Evolutionary conservation across 2,113 vertebrate species (phyloP).

Genomic region (Dromaius novaehollandiae): DNA sequence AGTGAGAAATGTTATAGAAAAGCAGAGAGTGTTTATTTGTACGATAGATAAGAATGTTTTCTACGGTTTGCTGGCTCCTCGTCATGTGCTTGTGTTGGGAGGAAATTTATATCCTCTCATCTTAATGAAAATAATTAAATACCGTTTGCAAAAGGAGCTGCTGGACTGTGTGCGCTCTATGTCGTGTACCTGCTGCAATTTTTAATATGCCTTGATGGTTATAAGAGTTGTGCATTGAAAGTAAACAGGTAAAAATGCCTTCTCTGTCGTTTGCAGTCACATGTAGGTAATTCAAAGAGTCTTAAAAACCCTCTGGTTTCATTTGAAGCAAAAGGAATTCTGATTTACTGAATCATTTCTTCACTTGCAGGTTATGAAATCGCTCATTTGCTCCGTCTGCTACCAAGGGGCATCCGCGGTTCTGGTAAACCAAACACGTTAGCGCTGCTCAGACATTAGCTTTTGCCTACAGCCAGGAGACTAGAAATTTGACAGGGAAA

Average conservation of each 20-base stretch:
- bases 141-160: not conserved
- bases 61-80: not conserved
- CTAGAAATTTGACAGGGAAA: constrained; percentile 50
- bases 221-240: not conserved
- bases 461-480: constrained; percentile 48
- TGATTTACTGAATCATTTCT: constrained; percentile 15
- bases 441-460: constrained; percentile 36
- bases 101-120: not conserved
- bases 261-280: not conserved
- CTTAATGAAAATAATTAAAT: not conserved
- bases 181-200: not conserved
- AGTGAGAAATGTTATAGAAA: not conserved
- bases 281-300: not conserved
- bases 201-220: not conserved
- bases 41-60: not conserved
- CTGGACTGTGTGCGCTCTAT: not conserved
- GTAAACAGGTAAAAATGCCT: not conserved
- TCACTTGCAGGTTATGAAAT: constrained; percentile 19
- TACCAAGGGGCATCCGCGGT: constrained; percentile 29
- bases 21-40: not conserved
- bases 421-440: not conserved
- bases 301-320: not conserved
- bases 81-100: not conserved
- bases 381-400: constrained; percentile 31
- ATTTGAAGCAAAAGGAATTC: constrained; percentile 30